Evolutionary conservation across 2,888 invertebrate species (phyloP).

Genomic region (Iphiclides podalirius): DNA sequence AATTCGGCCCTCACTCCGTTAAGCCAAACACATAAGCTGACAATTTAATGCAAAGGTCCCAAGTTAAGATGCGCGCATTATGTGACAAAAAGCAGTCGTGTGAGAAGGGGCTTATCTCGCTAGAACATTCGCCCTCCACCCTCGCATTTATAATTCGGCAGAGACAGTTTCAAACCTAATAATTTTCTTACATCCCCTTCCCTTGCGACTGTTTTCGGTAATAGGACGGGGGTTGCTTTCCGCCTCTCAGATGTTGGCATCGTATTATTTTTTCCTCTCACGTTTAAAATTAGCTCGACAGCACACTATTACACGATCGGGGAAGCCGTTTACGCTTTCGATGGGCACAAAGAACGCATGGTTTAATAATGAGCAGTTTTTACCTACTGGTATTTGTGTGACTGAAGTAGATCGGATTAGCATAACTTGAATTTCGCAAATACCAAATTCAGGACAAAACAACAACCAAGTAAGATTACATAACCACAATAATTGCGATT

Average conservation of each 20-base stretch:
- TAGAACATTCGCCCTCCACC: slow-evolving; percentile 55
- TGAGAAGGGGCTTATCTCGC: slow-evolving; percentile 56
- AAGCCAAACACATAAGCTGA: slow-evolving; percentile 40
- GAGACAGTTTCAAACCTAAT: slow-evolving; percentile 31
- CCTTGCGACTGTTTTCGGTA: slow-evolving; percentile 10
- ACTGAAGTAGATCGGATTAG: too few species aligned
- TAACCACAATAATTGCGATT: too few species aligned
- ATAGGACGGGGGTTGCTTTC: slow-evolving; percentile 12
- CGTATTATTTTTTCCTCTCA: slow-evolving; percentile 26
- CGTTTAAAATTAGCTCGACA: slow-evolving; percentile 10
- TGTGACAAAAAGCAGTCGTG: slow-evolving; percentile 65
- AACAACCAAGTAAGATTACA: too few species aligned
- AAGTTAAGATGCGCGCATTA: slow-evolving; percentile 51
- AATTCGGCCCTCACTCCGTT: slow-evolving; percentile 28
- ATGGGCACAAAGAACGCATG: not conserved
- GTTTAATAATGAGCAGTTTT: not conserved
- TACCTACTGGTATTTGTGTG: too few species aligned
- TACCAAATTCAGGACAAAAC: too few species aligned
- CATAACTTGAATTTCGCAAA: too few species aligned
- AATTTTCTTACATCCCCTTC: slow-evolving; percentile 25
- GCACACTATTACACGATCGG: not conserved
- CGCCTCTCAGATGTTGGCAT: slow-evolving; percentile 1
- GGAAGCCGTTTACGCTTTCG: not conserved
- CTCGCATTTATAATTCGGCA: slow-evolving; percentile 34
- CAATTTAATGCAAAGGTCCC: slow-evolving; percentile 51